Percentiles rank a stretch among this genome's conserved stretches.
Conservation (phyloP, 2,888 invertebrate species). For the Sarcophaga rosellei region DNA sequence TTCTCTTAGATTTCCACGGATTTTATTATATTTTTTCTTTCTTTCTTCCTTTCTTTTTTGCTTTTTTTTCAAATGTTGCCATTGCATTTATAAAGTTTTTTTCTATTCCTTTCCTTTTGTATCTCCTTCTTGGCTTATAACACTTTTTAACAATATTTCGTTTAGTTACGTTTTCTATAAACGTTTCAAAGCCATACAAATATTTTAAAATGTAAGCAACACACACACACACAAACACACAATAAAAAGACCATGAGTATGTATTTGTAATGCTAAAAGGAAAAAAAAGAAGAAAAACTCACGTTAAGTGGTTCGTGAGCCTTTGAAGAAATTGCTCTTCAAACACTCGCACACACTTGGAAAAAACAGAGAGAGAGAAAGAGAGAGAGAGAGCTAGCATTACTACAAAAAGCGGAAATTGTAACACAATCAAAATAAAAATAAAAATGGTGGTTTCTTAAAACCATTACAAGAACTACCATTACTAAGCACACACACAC, state of each 20-base stretch:
- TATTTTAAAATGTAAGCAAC: constrained; percentile 18
- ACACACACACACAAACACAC: too few relatives aligned
- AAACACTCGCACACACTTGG: constrained; percentile 29
- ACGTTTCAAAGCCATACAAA: constrained; percentile 13
- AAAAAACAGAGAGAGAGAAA: background rate
- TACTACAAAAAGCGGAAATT: background rate
- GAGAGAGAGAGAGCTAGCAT: background rate
- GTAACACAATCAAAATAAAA: background rate
- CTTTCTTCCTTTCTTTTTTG: background rate
- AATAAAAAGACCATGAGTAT: background rate
- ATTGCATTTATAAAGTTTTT: constrained; percentile 27
- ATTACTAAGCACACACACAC: background rate
- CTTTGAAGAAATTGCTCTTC: constrained; percentile 48
- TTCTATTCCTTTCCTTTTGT: constrained; percentile 11
- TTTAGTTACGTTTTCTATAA: background rate
- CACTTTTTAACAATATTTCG: constrained; percentile 54
- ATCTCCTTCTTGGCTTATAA: constrained; percentile 31
- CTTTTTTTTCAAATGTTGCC: background rate
- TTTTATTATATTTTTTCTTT: constrained; percentile 1
- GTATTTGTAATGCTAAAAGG: background rate
- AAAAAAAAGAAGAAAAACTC: constrained; percentile 31
- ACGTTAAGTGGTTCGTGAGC: constrained; percentile 64
- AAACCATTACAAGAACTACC: background rate
- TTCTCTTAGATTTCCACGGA: background rate
- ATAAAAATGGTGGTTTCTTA: constrained; percentile 1